Evolutionary conservation across 2,888 invertebrate species (phyloP), one percentile per base, ranked within the genome.

Genomic region (Latrodectus hesperus): DNA sequence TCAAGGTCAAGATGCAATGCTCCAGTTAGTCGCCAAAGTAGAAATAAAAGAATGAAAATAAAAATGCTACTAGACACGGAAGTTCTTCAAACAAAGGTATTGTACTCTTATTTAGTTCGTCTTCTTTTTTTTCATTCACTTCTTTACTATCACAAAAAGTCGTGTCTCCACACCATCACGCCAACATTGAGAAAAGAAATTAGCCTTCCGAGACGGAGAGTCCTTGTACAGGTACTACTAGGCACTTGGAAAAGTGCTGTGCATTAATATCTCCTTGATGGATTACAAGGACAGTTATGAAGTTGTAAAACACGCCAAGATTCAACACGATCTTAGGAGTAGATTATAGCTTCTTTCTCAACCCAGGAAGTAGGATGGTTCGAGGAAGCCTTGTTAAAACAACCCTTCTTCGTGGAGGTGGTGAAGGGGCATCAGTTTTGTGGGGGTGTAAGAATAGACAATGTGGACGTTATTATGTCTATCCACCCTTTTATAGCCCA

Each of bases 1-100:
- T 84, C 84, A 84, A 78, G 84, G 84, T 84, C 84, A 73, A 78
- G 38, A 64, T 38, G 78, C 65, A 67, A 84, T 84, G 84, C 84
- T 84, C 84, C 72, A 84, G 84, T 84, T 84, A 77, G 72, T 77
- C 22, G 70, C 38, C 17, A 77, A 38, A 72, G 64, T 64, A 78
- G 72, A 51, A 71, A 76, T 68, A 80, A 82, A 82, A 55, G 49
- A 73, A 11, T 49, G 67, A 77, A 60, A 68, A 68, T 49, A n/a
- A 73, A 73, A 22, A 38, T 38, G 38, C 38, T 38, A 38, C 14
- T 71, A 67, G 52, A 84, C 77, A 65, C 84, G 84, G 77, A 84
- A 84, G 84, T 78, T 64, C 52, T 75, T 26, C 51, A 67, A 84
- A 77, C 71, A 84, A 84, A 82, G 68, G 68, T 51, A 73, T 73